These are phyloP conservation scores for Mastacembelus armatus DNA, from an alignment of 2,797 vertebrate species.

Conservation along the genomic window DNA sequence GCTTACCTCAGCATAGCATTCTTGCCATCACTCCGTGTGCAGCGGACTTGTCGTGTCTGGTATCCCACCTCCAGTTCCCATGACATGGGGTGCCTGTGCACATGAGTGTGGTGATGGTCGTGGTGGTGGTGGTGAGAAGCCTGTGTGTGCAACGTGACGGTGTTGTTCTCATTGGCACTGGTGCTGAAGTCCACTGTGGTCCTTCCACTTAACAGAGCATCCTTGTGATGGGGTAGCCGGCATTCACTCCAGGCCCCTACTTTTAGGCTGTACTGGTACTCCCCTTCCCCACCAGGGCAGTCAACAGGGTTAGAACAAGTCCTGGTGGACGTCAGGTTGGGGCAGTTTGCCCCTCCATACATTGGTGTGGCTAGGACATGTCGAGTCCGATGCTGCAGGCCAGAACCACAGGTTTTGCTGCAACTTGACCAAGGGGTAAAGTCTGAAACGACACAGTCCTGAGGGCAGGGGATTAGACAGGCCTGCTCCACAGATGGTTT, in stretches of 20 bases:
- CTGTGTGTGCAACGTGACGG: slow-evolving; percentile 67
- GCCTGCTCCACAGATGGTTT: slow-evolving; percentile 90
- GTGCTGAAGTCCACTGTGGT: slow-evolving; percentile 83
- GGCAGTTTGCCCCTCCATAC: slow-evolving; percentile 91
- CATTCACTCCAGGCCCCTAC: slow-evolving; percentile 92
- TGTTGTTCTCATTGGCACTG: slow-evolving; percentile 82
- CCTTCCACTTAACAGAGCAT: slow-evolving; percentile 77
- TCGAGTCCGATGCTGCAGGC: slow-evolving; percentile 88
- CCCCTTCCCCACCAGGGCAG: slow-evolving; percentile 87
- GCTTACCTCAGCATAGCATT: slow-evolving; percentile 90
- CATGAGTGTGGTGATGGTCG: slow-evolving; percentile 58
- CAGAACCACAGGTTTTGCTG: slow-evolving; percentile 81
- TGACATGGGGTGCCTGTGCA: slow-evolving; percentile 57
- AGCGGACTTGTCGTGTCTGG: slow-evolving; percentile 91
- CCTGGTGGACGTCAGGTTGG: slow-evolving; percentile 90
- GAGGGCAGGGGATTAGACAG: slow-evolving; percentile 94
- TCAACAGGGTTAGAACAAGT: slow-evolving; percentile 74
- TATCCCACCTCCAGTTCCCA: slow-evolving; percentile 90
- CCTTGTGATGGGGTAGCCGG: slow-evolving; percentile 83
- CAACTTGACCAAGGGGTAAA: slow-evolving; percentile 93
- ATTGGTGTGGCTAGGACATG: slow-evolving; percentile 88
- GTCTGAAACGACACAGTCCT: slow-evolving; percentile 92
- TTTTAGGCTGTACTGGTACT: slow-evolving; percentile 91
- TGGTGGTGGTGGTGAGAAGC: slow-evolving; percentile 52
- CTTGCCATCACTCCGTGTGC: slow-evolving; percentile 90